Evolutionary conservation across 2,113 vertebrate genomes (phyloP).

Genomic region (Craseonycteris thonglongyai): DNA sequence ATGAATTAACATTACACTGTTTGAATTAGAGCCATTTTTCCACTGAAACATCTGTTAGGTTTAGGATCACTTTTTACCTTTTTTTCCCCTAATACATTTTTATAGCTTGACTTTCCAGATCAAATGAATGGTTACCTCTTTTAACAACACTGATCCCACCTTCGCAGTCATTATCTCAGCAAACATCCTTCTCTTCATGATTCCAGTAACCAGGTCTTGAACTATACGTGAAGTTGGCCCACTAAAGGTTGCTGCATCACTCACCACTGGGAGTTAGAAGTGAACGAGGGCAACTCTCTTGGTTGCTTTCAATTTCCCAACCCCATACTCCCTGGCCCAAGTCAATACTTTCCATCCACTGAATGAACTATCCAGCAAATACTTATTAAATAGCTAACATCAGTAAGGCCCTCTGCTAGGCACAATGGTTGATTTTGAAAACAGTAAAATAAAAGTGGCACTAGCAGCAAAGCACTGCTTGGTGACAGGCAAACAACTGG

Average conservation of each 20-base stretch:
- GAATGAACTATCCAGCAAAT: neutral
- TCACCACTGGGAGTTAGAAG: neutral
- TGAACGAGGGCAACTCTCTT: neutral
- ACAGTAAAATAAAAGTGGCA: neutral
- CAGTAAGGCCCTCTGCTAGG: neutral
- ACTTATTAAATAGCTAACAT: neutral
- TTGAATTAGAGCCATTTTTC: slow-evolving; percentile 54
- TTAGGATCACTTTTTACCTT: slow-evolving; percentile 54
- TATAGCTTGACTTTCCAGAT: slow-evolving; percentile 28
- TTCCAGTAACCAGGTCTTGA: neutral
- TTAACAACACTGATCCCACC: neutral
- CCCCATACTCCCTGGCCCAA: neutral
- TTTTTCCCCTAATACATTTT: neutral
- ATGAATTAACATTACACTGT: neutral
- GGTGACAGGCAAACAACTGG: neutral
- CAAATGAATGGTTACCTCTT: slow-evolving; percentile 43
- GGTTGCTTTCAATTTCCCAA: neutral
- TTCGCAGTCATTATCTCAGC: neutral
- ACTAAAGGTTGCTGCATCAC: neutral
- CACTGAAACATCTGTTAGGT: slow-evolving; percentile 51
- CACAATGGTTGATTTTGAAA: neutral
- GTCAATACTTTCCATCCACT: neutral
- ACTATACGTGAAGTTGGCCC: neutral
- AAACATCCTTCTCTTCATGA: neutral
- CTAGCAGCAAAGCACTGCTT: neutral